phyloP scores from a whole-genome alignment of 2,113 vertebrate species.

The Misgurnus mizolepis region DNA sequence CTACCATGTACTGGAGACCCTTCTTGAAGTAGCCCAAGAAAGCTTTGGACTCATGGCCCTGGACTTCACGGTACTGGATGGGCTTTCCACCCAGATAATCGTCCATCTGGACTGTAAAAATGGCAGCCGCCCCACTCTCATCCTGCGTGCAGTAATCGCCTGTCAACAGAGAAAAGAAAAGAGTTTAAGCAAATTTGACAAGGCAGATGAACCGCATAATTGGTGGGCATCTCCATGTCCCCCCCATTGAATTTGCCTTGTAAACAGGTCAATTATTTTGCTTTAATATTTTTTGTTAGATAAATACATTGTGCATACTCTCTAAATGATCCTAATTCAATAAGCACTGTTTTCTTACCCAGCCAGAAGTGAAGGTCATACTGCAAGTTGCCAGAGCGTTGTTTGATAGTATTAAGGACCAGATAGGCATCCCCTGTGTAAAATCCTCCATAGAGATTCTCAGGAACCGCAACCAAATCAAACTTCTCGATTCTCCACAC shows the following conservation, averaged over 20 bases:
- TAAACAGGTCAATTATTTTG: neutral
- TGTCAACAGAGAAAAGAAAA: slow-evolving; percentile 53
- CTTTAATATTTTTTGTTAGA: neutral
- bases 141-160: slow-evolving; percentile 91
- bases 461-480: slow-evolving; percentile 89
- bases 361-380: slow-evolving; percentile 97
- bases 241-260: too few relatives aligned
- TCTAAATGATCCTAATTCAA: neutral
- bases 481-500: slow-evolving; percentile 97
- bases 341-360: slow-evolving; percentile 73
- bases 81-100: slow-evolving; percentile 90
- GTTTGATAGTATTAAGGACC: slow-evolving; percentile 90
- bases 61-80: slow-evolving; percentile 92
- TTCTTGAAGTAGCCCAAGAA: slow-evolving; percentile 97
- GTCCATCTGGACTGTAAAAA: slow-evolving; percentile 96
- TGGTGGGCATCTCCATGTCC: neutral
- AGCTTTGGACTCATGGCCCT: slow-evolving; percentile 87
- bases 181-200: neutral
- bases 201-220: neutral
- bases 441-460: slow-evolving; percentile 89
- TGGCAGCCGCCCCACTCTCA: slow-evolving; percentile 92
- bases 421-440: slow-evolving; percentile 94
- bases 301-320: neutral
- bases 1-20: slow-evolving; percentile 94
- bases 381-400: slow-evolving; percentile 87